Evolutionary conservation across 2,113 vertebrate species (phyloP), one percentile per base, ranked within the genome.

Genomic region (Bettongia penicillata): DNA sequence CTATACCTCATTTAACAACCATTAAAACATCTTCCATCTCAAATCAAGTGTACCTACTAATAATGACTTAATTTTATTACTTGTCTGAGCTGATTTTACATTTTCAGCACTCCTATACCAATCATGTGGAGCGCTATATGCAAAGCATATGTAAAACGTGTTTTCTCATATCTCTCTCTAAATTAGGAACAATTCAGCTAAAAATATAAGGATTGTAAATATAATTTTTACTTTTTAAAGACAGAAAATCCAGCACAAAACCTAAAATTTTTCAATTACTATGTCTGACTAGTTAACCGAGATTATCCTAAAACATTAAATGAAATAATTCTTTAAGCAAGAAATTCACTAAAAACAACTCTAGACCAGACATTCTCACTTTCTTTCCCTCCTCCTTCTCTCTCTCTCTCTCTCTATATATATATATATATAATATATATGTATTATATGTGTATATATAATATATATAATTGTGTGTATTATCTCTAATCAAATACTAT

Each of bases 1-100:
- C 55, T 97, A 97, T 98, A 98, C 96, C 93, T 98, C 98, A 98
- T 98, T 98, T 98, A 98, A 98, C 96, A 98, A 48, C 95, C 96
- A 98, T 98, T 98, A 98, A 94, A 93, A 94, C 96, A 95, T 98
- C 96, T 98, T 96, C 96, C 96, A 97, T 96, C 95, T 98, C 93
- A 91, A 55, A 97, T 97, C 93, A 96, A 94, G 25, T 97, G 97
- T 97, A 98, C 97, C 95, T 97, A 97, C 96, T 97, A 97, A 97
- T 97, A 98, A 98, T 98, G 96, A 98, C 95, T 98, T 98, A 98
- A 98, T 98, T 98, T 96, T 95, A 92, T 93, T 97, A 97, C 97
- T 98, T 98, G 97, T 98, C 94, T 95, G 96, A 96, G 48, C 91
- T 61, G 91, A 94, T 98, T 98, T 98, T 94, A 91, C 48, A 96